Evolutionary conservation across 2,113 vertebrate genomes (phyloP), one percentile per base, ranked within the genome.

Genomic region (Halcyon malimbica): DNA sequence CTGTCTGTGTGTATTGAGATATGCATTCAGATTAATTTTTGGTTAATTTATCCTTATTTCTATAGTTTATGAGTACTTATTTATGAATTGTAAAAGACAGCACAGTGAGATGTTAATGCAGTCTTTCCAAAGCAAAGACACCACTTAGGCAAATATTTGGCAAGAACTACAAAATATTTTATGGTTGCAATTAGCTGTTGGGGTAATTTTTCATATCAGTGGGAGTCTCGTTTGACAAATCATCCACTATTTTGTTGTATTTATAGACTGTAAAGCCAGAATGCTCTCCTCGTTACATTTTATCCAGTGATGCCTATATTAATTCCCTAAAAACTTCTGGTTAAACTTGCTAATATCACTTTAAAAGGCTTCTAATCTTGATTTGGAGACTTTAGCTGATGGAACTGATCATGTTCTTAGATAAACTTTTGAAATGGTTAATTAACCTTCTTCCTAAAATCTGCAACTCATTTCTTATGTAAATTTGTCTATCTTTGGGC

Each of bases 381-480:
- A 86, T 56, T 67, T 76, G 41, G 37, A 74, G 37, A 42, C 20
- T 94, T 96, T 24, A 62, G 26, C 20, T 86, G 60, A 25, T 57
- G 29, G 78, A 88, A 88, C 59, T 10, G 25, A 70, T 75, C 51
- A 44, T 50, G 73, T 59, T 77, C 39, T 88, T 75, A 81, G 79
- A 67, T 74, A 90, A 88, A 92, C 23, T 70, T 83, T 42, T 86
- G 68, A 91, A 95, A 92, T 28, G 20, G 16, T 92, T 56, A 75
- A 89, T 96, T 92, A 92, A 86, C 71, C 82, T 74, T 67, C 68
- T 75, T 89, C 53, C 81, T 74, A 42, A 94, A 75, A 76, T 31
- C 3, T 53, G 23, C 14, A 63, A 24, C 29, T 90, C 7, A 16
- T 93, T 88, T 77, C 68, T 75, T 41, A 56, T 56, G 82, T 56